Evolutionary conservation across 2,888 invertebrate species (phyloP).

Genomic region (Thymelicus sylvestris): DNA sequence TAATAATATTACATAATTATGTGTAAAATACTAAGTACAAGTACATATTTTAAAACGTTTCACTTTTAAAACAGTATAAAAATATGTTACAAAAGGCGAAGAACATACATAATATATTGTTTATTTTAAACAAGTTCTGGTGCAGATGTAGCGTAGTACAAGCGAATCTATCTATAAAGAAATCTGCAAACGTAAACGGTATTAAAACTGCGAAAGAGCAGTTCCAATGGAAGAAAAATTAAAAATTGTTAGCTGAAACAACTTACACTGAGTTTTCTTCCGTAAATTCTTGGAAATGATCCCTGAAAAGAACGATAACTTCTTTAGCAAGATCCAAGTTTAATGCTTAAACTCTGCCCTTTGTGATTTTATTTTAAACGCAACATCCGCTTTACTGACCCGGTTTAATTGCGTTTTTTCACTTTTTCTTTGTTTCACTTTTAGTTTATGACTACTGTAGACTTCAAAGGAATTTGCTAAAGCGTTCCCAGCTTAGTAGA

Average conservation of each 20-base stretch:
- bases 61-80: no score
- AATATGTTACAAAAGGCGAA: no score
- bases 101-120: no score
- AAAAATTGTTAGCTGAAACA: slow-evolving; percentile 8
- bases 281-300: slow-evolving; percentile 42
- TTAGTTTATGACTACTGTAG: slow-evolving; percentile 2
- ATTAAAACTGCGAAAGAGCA: background rate
- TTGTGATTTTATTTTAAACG: slow-evolving; percentile 36
- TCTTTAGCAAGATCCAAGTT: slow-evolving; percentile 40
- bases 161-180: background rate
- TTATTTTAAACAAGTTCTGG: no score
- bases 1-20: no score
- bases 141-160: no score
- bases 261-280: slow-evolving; percentile 21
- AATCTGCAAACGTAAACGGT: background rate
- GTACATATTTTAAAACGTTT: no score
- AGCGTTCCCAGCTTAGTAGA: background rate
- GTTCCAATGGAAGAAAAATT: background rate
- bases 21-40: no score
- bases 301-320: slow-evolving; percentile 44
- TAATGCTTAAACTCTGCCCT: slow-evolving; percentile 39
- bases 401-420: slow-evolving; percentile 33
- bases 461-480: background rate
- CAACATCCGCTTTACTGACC: slow-evolving; percentile 29
- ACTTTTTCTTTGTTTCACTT: slow-evolving; percentile 19